Evolutionary conservation across 2,797 vertebrate species (phyloP).

Genomic region (Glyptemys insculpta): DNA sequence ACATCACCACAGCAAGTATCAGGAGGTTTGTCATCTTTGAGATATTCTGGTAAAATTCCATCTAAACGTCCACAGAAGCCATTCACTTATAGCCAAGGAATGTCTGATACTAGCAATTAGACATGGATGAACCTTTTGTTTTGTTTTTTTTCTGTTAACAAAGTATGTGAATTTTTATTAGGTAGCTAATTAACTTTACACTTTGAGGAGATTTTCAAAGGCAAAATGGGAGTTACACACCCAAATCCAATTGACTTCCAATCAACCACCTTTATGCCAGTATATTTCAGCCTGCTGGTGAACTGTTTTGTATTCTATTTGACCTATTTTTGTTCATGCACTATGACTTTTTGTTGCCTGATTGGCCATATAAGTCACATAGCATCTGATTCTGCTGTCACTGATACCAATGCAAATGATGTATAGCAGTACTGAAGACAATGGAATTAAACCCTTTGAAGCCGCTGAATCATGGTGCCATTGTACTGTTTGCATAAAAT

Average conservation of each 20-base stretch:
- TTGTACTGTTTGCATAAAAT: background rate
- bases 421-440: background rate
- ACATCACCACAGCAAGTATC: background rate
- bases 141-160: background rate
- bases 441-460: background rate
- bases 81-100: background rate
- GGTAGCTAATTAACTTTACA: too few species aligned
- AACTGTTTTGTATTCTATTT: background rate
- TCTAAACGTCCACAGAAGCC: background rate
- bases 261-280: background rate
- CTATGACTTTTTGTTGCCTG: background rate
- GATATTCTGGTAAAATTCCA: background rate
- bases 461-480: background rate
- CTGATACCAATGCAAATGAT: background rate
- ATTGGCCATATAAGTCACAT: fast-evolving
- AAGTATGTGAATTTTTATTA: too few species aligned
- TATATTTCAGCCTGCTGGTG: background rate
- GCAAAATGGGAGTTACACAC: background rate
- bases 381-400: background rate
- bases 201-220: background rate
- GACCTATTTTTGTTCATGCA: background rate
- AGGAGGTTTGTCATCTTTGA: background rate
- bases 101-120: background rate
- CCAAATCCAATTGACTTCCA: background rate
- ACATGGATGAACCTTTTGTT: background rate